Evolutionary conservation across 2,797 vertebrate genomes (phyloP).

Genomic region (Galagoides demidoff): DNA sequence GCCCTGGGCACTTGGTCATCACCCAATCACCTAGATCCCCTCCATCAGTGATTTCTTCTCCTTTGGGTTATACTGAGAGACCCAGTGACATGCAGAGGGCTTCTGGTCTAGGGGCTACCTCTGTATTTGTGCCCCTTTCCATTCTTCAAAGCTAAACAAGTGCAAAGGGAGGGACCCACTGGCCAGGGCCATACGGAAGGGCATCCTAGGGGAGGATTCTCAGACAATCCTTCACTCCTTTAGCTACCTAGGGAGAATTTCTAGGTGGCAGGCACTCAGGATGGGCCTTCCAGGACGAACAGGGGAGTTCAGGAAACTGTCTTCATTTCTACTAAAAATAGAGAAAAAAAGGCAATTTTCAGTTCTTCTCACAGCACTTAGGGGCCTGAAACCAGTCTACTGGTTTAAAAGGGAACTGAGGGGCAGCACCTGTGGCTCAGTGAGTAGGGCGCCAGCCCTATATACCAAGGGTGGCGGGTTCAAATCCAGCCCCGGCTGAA

Average conservation of each 20-base stretch:
- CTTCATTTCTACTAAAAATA: not conserved
- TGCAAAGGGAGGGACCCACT: rapidly evolving
- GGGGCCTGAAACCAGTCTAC: not conserved
- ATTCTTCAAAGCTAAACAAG: not conserved
- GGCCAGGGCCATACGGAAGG: not conserved
- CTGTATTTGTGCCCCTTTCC: not conserved
- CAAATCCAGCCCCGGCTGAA: too few relatives aligned
- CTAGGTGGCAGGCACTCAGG: not conserved
- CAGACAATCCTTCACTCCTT: not conserved
- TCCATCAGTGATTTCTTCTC: not conserved
- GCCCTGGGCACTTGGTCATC: not conserved
- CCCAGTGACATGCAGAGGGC: not conserved
- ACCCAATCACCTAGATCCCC: rapidly evolving
- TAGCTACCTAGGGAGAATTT: not conserved
- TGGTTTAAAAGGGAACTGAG: not conserved
- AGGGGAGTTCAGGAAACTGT: not conserved
- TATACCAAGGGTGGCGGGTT: too few relatives aligned
- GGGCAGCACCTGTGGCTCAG: too few relatives aligned
- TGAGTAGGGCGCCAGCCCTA: too few relatives aligned
- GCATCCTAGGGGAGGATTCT: not conserved
- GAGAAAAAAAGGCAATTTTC: not conserved
- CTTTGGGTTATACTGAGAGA: not conserved
- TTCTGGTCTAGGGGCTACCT: not conserved
- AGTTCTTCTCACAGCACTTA: not conserved
- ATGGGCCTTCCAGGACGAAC: not conserved